Conservation (phyloP, 1,140 invertebrate species). For the Dendroctonus valens region DNA sequence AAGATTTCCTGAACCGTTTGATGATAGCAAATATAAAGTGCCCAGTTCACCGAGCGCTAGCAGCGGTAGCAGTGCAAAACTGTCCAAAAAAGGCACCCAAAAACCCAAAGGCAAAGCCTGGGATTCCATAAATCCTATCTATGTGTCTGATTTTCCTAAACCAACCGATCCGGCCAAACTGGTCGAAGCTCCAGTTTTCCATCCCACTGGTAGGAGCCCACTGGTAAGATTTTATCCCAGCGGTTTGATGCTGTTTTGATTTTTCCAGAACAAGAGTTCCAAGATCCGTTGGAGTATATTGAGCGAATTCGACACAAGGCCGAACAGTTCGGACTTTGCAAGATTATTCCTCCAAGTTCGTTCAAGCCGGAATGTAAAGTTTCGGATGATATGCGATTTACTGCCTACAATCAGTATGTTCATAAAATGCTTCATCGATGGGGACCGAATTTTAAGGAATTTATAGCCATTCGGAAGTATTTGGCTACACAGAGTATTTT, state of each 20-base stretch:
- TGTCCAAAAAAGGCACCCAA: slow-evolving; percentile 42
- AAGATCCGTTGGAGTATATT: slow-evolving; percentile 88
- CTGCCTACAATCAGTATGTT: slow-evolving; percentile 88
- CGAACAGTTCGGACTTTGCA: slow-evolving; percentile 83
- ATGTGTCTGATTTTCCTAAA: slow-evolving; percentile 57
- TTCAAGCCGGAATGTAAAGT: slow-evolving; percentile 90
- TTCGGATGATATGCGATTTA: slow-evolving; percentile 77
- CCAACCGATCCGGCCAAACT: slow-evolving; percentile 58
- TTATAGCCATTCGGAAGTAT: slow-evolving; percentile 84
- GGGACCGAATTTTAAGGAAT: slow-evolving; percentile 84
- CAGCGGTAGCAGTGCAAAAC: slow-evolving; percentile 49
- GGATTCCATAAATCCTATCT: slow-evolving; percentile 50
- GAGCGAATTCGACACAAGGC: slow-evolving; percentile 77
- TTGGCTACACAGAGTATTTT: slow-evolving; percentile 75
- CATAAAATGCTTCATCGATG: slow-evolving; percentile 86
- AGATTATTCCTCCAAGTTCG: slow-evolving; percentile 81
- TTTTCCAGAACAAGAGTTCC: slow-evolving; percentile 71
- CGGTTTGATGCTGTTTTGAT: not conserved
- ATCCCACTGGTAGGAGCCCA: slow-evolving; percentile 66
- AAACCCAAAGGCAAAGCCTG: slow-evolving; percentile 42
- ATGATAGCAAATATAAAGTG: slow-evolving; percentile 48
- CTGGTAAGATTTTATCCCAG: slow-evolving; percentile 11
- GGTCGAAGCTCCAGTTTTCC: slow-evolving; percentile 80
- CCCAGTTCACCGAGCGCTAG: slow-evolving; percentile 50
- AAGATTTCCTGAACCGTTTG: slow-evolving; percentile 46